A percentile compares a stretch with the other conserved stretches of the same genome.
These are phyloP conservation scores for Potamilus streckersoni DNA, from an alignment of 1,140 invertebrate genomes.

Conservation along the genomic window DNA sequence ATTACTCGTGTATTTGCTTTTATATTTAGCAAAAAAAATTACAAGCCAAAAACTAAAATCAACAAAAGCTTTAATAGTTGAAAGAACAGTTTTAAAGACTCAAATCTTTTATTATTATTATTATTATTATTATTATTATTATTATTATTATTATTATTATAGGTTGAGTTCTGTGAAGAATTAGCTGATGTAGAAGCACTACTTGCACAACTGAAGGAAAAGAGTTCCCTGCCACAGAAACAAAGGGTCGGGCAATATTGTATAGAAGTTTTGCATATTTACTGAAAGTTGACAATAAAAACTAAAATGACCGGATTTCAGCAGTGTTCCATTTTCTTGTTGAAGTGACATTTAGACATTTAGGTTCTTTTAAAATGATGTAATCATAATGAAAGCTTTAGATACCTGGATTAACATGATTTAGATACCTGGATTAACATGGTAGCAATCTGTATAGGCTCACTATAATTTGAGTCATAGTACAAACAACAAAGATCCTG, in stretches of 20 bases:
- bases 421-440: too few relatives aligned
- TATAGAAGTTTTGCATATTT: conserved; percentile 51
- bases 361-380: too few relatives aligned
- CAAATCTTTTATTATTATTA: not conserved
- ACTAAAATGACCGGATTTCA: too few relatives aligned
- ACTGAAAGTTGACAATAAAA: conserved; percentile 11
- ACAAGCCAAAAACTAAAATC: not conserved
- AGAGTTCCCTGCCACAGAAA: conserved; percentile 33
- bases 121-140: not conserved
- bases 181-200: conserved; percentile 43
- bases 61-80: not conserved
- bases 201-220: conserved; percentile 44
- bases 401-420: too few relatives aligned
- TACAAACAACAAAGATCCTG: too few relatives aligned
- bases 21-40: not conserved
- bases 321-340: too few relatives aligned
- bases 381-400: too few relatives aligned
- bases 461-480: too few relatives aligned
- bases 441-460: too few relatives aligned
- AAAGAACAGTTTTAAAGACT: not conserved
- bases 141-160: conserved; percentile 20
- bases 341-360: too few relatives aligned
- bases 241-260: conserved; percentile 49
- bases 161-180: conserved; percentile 51
- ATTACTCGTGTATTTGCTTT: not conserved